Percentiles rank a stretch among this genome's conserved stretches.
Evolutionary conservation across 2,888 invertebrate species (phyloP).

Genomic region (Galerucella calmariensis): DNA sequence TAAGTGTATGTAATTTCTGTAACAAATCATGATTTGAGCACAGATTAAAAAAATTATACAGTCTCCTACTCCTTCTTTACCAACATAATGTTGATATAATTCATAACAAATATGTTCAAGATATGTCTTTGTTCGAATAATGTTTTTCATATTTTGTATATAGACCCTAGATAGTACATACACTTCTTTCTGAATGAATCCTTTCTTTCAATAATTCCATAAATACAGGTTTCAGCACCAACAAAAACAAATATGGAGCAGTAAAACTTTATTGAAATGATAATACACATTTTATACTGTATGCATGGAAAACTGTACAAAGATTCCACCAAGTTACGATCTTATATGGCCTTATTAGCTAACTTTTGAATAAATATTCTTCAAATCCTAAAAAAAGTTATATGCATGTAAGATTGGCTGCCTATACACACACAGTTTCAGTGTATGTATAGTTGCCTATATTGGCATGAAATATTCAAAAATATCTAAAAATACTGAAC

Average conservation of each 20-base stretch:
- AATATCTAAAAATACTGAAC: neutral
- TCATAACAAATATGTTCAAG: neutral
- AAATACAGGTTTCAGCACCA: neutral
- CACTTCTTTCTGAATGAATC: neutral
- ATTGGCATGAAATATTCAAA: neutral
- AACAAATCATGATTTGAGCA: neutral
- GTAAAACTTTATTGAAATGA: neutral
- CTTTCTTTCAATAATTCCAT: neutral
- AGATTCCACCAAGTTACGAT: neutral
- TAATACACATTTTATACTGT: neutral
- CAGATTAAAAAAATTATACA: neutral
- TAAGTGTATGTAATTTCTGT: slow-evolving; percentile 7
- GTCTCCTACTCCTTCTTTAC: neutral
- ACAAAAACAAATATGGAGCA: neutral
- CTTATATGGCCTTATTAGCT: neutral
- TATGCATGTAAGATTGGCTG: too few species aligned
- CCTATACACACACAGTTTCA: too few species aligned
- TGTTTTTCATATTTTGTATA: slow-evolving; percentile 6
- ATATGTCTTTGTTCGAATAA: neutral
- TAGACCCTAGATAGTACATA: slow-evolving; percentile 1
- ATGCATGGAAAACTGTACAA: neutral
- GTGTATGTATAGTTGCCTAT: too few species aligned
- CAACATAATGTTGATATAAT: neutral
- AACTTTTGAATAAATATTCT: neutral
- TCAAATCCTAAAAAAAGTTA: neutral